Percentiles rank a stretch among this genome's conserved stretches.
These are phyloP conservation scores for Leucophenga montana DNA, from an alignment of 2,888 invertebrate species.

Conservation along the genomic window DNA sequence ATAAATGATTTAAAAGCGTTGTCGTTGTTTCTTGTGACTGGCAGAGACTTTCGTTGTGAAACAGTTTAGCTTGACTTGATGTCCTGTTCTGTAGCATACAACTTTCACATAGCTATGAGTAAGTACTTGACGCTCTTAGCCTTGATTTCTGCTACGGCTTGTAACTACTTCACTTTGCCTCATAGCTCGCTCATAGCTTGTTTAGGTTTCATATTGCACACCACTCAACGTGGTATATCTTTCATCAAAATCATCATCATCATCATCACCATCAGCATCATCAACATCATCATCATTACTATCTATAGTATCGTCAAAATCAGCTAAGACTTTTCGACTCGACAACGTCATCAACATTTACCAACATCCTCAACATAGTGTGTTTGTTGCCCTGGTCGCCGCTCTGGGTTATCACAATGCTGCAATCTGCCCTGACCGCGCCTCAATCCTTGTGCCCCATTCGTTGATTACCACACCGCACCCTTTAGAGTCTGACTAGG, in stretches of 20 bases:
- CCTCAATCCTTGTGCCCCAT: conserved; percentile 55
- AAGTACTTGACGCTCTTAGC: conserved; percentile 16
- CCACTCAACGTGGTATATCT: conserved; percentile 27
- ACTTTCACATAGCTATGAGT: conserved; percentile 20
- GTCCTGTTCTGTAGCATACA: conserved; percentile 7
- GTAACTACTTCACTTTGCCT: background rate
- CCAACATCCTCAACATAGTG: conserved; percentile 29
- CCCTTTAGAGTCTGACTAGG: conserved; percentile 45
- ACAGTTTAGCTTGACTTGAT: background rate
- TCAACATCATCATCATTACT: conserved; percentile 47
- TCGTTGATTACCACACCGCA: conserved; percentile 48
- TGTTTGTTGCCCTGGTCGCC: conserved; percentile 51
- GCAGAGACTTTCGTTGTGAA: background rate
- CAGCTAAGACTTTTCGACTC: conserved; percentile 27
- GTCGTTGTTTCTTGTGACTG: background rate
- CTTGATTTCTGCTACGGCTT: conserved; percentile 17
- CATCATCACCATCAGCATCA: conserved; percentile 16
- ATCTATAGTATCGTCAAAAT: conserved; percentile 39
- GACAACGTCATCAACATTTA: conserved; percentile 35
- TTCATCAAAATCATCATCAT: conserved; percentile 57
- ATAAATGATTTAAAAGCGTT: conserved; percentile 21
- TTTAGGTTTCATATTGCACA: conserved; percentile 21
- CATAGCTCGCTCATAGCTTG: conserved; percentile 7
- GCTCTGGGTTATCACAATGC: background rate
- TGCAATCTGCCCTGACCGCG: conserved; percentile 48